phyloP scores from a whole-genome alignment of 1,140 invertebrate genomes.

The Cydia pomonella region DNA sequence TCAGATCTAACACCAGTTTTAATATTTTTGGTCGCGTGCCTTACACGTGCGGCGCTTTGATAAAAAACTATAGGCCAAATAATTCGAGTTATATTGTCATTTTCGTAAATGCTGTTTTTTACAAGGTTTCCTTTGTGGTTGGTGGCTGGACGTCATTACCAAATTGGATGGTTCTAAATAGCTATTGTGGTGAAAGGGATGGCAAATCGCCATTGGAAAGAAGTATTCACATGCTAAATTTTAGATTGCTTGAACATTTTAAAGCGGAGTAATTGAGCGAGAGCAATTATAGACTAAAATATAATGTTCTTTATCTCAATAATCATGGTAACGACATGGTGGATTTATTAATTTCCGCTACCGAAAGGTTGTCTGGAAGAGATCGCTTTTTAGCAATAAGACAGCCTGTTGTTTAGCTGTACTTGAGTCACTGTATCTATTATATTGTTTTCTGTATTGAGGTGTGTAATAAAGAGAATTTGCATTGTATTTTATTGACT shows the following conservation, averaged over 20 bases:
- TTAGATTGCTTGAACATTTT: conserved; percentile 25
- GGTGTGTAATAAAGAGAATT: too few relatives aligned
- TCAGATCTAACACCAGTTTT: conserved; percentile 79
- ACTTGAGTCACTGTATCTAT: too few relatives aligned
- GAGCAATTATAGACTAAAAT: conserved; percentile 1
- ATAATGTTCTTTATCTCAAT: background rate
- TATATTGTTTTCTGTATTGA: too few relatives aligned
- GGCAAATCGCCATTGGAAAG: background rate
- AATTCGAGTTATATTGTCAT: conserved; percentile 77
- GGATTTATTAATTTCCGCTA: too few relatives aligned
- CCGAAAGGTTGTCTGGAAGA: too few relatives aligned
- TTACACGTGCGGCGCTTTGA: conserved; percentile 69
- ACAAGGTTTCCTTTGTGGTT: conserved; percentile 56
- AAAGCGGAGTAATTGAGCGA: conserved; percentile 20
- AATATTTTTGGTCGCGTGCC: conserved; percentile 74
- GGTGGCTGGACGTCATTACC: conserved; percentile 45
- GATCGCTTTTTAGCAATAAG: too few relatives aligned
- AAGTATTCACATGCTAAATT: conserved; percentile 30
- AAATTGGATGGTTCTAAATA: conserved; percentile 43
- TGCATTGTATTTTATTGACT: too few relatives aligned
- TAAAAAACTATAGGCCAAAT: conserved; percentile 73
- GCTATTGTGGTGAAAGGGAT: conserved; percentile 20
- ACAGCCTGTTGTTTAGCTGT: too few relatives aligned
- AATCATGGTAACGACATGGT: too few relatives aligned
- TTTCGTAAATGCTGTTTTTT: conserved; percentile 69